These are phyloP conservation scores for Chrysolina americana DNA, from an alignment of 2,888 invertebrate genomes.

Conservation along the genomic window DNA sequence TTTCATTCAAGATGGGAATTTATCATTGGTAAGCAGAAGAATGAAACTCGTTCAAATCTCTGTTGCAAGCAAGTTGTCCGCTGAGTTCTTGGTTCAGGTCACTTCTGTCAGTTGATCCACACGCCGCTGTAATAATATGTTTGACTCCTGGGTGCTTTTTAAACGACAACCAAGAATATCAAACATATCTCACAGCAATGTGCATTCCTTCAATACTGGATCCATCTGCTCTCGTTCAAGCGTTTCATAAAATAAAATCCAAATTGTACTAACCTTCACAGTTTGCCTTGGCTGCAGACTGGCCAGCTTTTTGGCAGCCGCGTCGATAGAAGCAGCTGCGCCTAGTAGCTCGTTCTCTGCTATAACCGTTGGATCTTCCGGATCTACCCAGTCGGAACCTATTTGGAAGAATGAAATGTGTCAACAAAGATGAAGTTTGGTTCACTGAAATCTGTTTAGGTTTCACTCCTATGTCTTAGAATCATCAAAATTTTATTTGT, in stretches of 20 bases:
- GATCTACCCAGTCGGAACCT: conserved; percentile 96
- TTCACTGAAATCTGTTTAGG: no score
- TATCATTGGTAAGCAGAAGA: no score
- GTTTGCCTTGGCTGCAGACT: conserved; percentile 89
- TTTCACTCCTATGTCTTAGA: no score
- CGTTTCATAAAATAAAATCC: conserved; percentile 5
- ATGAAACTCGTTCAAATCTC: no score
- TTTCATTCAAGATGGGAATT: no score
- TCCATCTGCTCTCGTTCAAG: conserved; percentile 16
- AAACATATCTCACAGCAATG: conserved; percentile 98
- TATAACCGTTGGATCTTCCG: conserved; percentile 96
- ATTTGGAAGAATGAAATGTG: conserved; percentile 18
- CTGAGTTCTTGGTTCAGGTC: not conserved
- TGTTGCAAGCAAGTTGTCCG: no score
- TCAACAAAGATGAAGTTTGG: no score
- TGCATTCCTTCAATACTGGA: conserved; percentile 40
- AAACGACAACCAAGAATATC: conserved; percentile 99
- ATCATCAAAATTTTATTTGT: no score
- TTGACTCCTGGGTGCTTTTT: conserved; percentile 97
- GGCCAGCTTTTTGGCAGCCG: conserved; percentile 96
- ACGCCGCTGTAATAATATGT: conserved; percentile 95
- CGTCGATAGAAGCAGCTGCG: conserved; percentile 98
- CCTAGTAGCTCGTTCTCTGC: conserved; percentile 98
- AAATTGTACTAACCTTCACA: conserved; percentile 76
- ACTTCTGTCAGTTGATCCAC: conserved; percentile 44